phyloP scores from a whole-genome alignment of 2,113 vertebrate species.

The Sebastes schlegelii region DNA sequence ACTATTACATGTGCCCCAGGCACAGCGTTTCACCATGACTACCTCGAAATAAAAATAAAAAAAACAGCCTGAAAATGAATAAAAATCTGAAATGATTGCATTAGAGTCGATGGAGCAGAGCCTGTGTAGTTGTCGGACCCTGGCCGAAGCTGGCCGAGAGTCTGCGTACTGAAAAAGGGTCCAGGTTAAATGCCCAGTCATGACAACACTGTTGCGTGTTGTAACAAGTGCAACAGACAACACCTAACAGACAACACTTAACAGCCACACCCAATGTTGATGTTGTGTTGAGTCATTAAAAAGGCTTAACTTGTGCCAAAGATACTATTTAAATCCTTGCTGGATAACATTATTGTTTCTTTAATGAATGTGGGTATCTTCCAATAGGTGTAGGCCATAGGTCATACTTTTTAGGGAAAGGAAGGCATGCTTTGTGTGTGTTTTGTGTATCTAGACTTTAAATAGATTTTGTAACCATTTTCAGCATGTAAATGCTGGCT shows the following conservation, averaged over 20 bases:
- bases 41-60: too few species aligned
- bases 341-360: not conserved
- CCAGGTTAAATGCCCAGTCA: not conserved
- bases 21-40: too few species aligned
- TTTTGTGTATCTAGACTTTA: not conserved
- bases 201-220: constrained; percentile 10
- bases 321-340: not conserved
- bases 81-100: too few species aligned
- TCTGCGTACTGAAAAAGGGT: too few species aligned
- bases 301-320: not conserved
- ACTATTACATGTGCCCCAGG: too few species aligned
- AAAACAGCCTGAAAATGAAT: too few species aligned
- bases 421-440: not conserved
- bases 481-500: not conserved
- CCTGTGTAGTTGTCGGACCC: too few species aligned
- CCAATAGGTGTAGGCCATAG: not conserved
- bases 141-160: too few species aligned
- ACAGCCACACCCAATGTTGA: not conserved
- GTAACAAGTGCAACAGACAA: not conserved
- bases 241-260: not conserved
- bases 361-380: not conserved
- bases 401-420: not conserved
- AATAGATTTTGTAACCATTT: not conserved
- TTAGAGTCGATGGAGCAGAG: too few species aligned
- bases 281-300: not conserved